Percentiles rank a stretch among this genome's conserved stretches.
phyloP scores from a whole-genome alignment of 2,888 invertebrate species.

The Ophraella communa region DNA sequence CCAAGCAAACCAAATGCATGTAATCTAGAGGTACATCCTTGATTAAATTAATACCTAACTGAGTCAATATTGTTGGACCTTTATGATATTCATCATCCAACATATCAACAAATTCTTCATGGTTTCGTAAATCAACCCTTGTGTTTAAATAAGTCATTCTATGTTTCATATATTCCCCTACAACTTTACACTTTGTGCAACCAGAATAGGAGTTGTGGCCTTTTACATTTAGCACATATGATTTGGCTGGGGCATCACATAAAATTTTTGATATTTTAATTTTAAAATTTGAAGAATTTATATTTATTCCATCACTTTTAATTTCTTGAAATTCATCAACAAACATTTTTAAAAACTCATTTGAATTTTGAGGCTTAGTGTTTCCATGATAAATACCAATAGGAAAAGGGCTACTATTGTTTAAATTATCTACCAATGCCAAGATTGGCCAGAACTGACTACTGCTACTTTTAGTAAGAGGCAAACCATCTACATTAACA shows the following conservation, averaged over 20 bases:
- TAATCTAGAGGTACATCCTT: conserved; percentile 16
- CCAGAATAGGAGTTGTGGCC: conserved; percentile 41
- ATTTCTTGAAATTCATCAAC: conserved; percentile 32
- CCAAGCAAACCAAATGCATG: conserved; percentile 5
- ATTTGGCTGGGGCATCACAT: conserved; percentile 46
- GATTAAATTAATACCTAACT: conserved; percentile 16
- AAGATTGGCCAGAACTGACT: conserved; percentile 45
- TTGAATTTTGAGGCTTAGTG: conserved; percentile 34
- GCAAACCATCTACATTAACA: conserved; percentile 42
- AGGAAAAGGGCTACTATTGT: conserved; percentile 14
- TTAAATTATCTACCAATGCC: conserved; percentile 10
- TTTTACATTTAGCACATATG: conserved; percentile 39
- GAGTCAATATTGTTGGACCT: not conserved
- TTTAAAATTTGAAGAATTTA: conserved; percentile 2
- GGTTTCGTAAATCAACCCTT: conserved; percentile 10
- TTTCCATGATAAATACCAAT: conserved; percentile 34
- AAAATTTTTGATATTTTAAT: conserved; percentile 35
- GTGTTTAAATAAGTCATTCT: conserved; percentile 18
- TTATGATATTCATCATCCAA: conserved; percentile 18
- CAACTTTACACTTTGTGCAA: conserved; percentile 41
- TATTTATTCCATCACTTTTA: conserved; percentile 10
- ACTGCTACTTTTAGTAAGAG: conserved; percentile 36
- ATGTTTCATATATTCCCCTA: conserved; percentile 26
- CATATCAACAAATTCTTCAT: conserved; percentile 18
- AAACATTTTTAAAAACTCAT: conserved; percentile 37